Conservation (phyloP, 2,888 invertebrate species). For the Cosmopolites sordidus region DNA sequence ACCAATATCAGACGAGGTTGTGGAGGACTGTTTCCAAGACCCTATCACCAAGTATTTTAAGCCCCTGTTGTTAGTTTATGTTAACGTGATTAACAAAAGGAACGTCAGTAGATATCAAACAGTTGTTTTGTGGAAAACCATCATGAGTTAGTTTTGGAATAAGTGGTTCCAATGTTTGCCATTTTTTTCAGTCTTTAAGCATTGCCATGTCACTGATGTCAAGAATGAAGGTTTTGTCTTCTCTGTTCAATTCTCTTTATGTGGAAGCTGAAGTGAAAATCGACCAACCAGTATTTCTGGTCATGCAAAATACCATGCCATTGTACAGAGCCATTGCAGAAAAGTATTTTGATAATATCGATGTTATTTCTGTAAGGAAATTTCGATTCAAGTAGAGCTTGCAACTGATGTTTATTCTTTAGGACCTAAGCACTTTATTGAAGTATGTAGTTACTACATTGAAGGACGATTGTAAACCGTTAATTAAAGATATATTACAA, state of each 20-base stretch:
- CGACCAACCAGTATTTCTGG: conserved; percentile 56
- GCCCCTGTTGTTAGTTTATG: too few species aligned
- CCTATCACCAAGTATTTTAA: too few species aligned
- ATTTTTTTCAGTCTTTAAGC: conserved; percentile 48
- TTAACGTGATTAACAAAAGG: too few species aligned
- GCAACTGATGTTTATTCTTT: conserved; percentile 33
- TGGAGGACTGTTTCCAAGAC: too few species aligned
- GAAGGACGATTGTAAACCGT: conserved; percentile 64
- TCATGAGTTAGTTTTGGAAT: too few species aligned
- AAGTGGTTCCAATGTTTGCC: neutral
- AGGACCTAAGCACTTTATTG: conserved; percentile 70
- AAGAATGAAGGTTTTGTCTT: conserved; percentile 63
- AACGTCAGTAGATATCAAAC: too few species aligned
- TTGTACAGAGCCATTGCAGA: conserved; percentile 58
- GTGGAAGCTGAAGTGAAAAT: conserved; percentile 30
- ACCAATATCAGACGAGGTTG: too few species aligned
- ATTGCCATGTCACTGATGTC: conserved; percentile 55
- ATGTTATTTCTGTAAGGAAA: conserved; percentile 59
- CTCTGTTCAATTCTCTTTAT: conserved; percentile 58
- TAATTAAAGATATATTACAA: conserved; percentile 63
- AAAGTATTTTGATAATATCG: conserved; percentile 59
- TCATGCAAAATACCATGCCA: conserved; percentile 60
- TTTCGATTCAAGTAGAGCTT: too few species aligned
- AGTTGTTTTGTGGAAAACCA: too few species aligned
- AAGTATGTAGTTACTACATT: conserved; percentile 71